Evolutionary conservation across 2,888 invertebrate species (phyloP).

Genomic region (Drosophila algonquin): DNA sequence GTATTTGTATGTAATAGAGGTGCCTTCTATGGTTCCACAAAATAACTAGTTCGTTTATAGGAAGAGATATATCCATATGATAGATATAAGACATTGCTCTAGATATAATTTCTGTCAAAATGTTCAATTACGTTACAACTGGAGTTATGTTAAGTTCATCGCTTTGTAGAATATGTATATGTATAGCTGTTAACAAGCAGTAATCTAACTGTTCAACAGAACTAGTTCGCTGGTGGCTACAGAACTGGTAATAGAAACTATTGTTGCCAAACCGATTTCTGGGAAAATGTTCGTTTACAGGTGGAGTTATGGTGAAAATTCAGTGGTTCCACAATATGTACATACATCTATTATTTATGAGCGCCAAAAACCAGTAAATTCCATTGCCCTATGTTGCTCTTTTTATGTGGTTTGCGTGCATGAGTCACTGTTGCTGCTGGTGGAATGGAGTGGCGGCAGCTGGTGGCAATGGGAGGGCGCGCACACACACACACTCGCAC

Average conservation of each 20-base stretch:
- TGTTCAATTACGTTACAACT: neutral
- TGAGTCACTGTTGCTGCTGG: conserved; percentile 65
- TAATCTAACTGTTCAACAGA: conserved; percentile 9
- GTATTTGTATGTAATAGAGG: conserved; percentile 25
- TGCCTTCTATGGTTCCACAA: neutral
- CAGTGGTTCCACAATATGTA: conserved; percentile 13
- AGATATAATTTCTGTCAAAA: neutral
- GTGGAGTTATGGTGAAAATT: conserved; percentile 28
- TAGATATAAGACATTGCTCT: neutral
- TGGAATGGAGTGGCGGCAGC: conserved; percentile 11
- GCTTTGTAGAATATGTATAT: neutral
- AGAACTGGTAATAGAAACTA: neutral
- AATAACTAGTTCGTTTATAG: neutral
- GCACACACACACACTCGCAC: conserved; percentile 1
- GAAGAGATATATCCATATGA: neutral
- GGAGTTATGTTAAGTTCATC: neutral
- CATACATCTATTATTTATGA: conserved; percentile 23
- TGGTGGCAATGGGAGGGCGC: neutral
- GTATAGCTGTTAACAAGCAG: neutral
- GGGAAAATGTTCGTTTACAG: conserved; percentile 37
- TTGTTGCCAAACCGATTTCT: conserved; percentile 34
- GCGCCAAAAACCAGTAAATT: conserved; percentile 38
- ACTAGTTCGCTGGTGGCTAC: conserved; percentile 31
- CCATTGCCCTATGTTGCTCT: conserved; percentile 37
- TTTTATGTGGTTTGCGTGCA: conserved; percentile 61